These are phyloP conservation scores for Pelobates cultripes DNA, from an alignment of 2,797 vertebrate genomes.

Conservation along the genomic window DNA sequence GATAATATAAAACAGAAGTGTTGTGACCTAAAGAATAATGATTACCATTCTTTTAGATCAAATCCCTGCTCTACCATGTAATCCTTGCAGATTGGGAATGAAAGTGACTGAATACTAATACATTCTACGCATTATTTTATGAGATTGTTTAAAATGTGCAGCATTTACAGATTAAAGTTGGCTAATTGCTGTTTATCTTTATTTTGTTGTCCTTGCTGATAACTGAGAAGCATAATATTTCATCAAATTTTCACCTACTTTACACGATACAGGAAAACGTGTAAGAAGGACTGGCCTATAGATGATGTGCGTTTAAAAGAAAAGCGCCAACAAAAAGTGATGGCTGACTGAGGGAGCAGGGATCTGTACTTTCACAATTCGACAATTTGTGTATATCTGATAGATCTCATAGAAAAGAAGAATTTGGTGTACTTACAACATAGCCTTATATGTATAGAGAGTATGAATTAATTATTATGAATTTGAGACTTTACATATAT, in stretches of 20 bases:
- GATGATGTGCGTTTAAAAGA: no score
- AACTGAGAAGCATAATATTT: slow-evolving; percentile 34
- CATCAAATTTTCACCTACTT: slow-evolving; percentile 27
- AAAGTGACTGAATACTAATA: slow-evolving; percentile 38
- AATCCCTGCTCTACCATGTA: slow-evolving; percentile 24
- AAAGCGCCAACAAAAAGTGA: no score
- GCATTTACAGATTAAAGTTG: slow-evolving; percentile 38
- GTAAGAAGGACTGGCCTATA: no score
- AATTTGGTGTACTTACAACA: no score
- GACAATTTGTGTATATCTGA: no score
- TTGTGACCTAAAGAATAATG: slow-evolving; percentile 36
- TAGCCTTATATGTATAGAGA: no score
- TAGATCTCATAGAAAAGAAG: no score
- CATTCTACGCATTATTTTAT: slow-evolving; percentile 44
- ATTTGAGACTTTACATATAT: no score
- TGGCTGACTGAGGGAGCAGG: no score
- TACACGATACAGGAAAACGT: not conserved
- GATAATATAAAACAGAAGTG: slow-evolving; percentile 42
- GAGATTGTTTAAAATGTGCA: slow-evolving; percentile 39
- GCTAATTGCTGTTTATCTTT: slow-evolving; percentile 43
- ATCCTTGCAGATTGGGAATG: slow-evolving; percentile 28
- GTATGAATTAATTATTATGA: no score
- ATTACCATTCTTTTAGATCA: slow-evolving; percentile 33
- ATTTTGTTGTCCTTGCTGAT: slow-evolving; percentile 39
- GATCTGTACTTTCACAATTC: no score